Evolutionary conservation across 2,113 vertebrate genomes (phyloP), one percentile per base, ranked within the genome.

Genomic region (Passer domesticus): DNA sequence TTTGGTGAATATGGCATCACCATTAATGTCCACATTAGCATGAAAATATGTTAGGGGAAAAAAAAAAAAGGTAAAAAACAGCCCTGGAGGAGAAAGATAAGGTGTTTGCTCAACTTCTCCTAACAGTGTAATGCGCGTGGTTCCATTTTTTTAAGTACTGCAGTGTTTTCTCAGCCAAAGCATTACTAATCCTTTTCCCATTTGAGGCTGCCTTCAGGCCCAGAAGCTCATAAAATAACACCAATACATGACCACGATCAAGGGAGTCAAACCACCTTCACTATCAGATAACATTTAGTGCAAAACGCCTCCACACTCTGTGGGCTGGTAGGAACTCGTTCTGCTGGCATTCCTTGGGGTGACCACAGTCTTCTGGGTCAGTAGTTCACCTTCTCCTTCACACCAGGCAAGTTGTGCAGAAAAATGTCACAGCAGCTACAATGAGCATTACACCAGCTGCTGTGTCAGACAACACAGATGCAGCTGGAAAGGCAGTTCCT

Each of bases 71-170:
- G 11, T 11, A 10, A 4, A 37, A 46, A 31, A n/a, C 14, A 70
- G n/a, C 50, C 49, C 64, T 76, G 72, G 16, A 72, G 27, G n/a
- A 41, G 27, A 63, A 53, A 93, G 53, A 72, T 64, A 9, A 87
- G 9, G 8, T 27, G 25, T 79, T 93, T 64, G 47, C 39, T 75
- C 49, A 59, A 3, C 24, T 30, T 75, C 44, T 85, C 15, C 22
- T 20, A n/a, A 23, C 4, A 27, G 33, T 2, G 6, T 66, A 77
- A 49, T 2, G 0, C 0, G 0, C 7, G 2, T 27, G 31, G 46
- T 50, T 70, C 31, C 15, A 14, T 62, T 63, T 90, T 75, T 63
- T 77, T 5, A 37, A 78, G 13, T 72, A 35, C 20, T 28, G 37
- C 47, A 21, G 6, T 59, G 19, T 44, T 17, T 23, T 53, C 39